Percentiles rank a stretch among this genome's conserved stretches.
phyloP scores from a whole-genome alignment of 2,113 vertebrate genomes.

The Promerops cafer region DNA sequence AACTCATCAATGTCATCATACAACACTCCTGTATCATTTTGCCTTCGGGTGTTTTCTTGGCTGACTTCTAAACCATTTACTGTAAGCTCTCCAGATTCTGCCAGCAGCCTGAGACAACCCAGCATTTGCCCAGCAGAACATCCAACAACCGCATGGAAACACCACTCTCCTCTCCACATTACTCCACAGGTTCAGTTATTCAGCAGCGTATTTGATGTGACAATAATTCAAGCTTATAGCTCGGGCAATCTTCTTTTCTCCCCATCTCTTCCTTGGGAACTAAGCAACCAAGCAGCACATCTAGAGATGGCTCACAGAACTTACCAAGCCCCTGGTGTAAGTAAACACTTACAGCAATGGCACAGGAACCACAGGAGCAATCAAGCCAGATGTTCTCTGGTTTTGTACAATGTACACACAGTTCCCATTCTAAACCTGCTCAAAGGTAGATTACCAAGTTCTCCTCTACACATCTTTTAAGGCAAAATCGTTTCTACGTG shows the following conservation, averaged over 20 bases:
- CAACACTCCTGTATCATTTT: background rate
- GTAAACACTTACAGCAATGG: background rate
- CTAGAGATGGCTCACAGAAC: background rate
- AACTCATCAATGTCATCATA: background rate
- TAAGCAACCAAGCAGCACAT: background rate
- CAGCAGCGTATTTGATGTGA: background rate
- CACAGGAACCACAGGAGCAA: background rate
- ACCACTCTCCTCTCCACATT: fast-evolving
- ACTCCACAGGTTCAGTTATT: background rate
- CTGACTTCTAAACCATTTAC: background rate
- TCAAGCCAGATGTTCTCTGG: background rate
- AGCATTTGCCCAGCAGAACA: background rate
- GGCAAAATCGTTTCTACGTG: background rate
- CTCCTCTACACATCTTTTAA: background rate
- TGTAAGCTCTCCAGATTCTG: background rate
- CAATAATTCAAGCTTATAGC: background rate
- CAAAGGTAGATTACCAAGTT: background rate
- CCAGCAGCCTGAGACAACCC: background rate
- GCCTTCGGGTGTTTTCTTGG: background rate
- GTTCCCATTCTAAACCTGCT: background rate
- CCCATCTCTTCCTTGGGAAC: background rate
- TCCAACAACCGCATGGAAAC: background rate
- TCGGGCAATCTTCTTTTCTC: background rate
- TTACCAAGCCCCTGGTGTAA: background rate
- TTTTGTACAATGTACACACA: background rate